A percentile compares a stretch with the other conserved stretches of the same genome.
phyloP scores from a whole-genome alignment of 2,113 vertebrate species.

The Vidua chalybeata region DNA sequence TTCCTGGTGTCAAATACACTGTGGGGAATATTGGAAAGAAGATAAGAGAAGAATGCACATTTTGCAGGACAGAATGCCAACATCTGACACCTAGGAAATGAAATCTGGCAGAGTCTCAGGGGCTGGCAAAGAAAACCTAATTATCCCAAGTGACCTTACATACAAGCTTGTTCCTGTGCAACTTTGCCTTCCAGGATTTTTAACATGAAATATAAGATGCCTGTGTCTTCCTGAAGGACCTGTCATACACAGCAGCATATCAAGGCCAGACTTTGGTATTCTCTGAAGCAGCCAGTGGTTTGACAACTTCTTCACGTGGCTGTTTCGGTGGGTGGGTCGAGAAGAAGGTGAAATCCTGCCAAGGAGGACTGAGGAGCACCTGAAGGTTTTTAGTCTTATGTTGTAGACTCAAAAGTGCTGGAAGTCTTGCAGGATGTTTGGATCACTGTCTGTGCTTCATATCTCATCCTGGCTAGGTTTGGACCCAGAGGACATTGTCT shows the following conservation, averaged over 20 bases:
- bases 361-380: neutral
- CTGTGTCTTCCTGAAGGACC: neutral
- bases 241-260: neutral
- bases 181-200: neutral
- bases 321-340: neutral
- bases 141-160: neutral
- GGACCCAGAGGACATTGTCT: neutral
- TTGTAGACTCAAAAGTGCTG: neutral
- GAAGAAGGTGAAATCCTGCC: neutral
- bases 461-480: neutral
- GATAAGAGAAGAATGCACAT: slow-evolving; percentile 51
- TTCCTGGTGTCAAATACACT: neutral
- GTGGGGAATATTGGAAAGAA: neutral
- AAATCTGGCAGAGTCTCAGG: neutral
- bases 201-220: neutral
- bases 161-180: neutral
- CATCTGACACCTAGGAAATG: neutral
- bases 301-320: accelerated
- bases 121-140: neutral
- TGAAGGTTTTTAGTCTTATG: neutral
- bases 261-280: neutral
- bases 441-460: accelerated
- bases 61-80: neutral
- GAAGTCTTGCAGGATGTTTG: neutral
- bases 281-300: neutral